Base-by-base conservation (phyloP, 2,113 vertebrate species). In the Actenoides hombroni region DNA sequence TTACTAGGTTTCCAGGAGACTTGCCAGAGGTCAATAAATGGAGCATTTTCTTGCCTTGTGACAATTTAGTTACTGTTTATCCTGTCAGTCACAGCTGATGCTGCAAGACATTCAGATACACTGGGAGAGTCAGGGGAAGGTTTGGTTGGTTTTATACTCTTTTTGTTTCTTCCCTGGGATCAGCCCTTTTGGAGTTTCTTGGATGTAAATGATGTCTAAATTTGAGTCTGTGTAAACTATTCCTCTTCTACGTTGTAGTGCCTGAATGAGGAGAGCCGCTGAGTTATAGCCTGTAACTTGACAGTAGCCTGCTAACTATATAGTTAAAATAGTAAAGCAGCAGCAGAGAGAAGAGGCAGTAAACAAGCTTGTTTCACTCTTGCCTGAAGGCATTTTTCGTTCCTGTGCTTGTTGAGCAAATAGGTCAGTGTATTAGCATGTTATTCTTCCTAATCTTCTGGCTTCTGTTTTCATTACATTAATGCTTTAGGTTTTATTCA, bases 31-130 rank as follows among this genome's bases (percentile, higher is more conserved):
- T 33, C 33, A 54, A 46, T 3, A 87, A 39, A 14, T 28, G 25
- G 28, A 73, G 25, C 35, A 4, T 87, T 84, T 84, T 42, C 67
- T 24, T 77, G 60, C 49, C 57, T 60, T 10, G n/a, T 88, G 86
- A 49, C 83, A 79, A 13, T 76, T 14, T 35, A 37, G 85, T 82
- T 65, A 31, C 79, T 75, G 76, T 95, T 93, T 61, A 14, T 76
- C 73, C 51, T 24, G 91, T 83, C 94, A 77, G 63, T 83, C 92
- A 67, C 96, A 97, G 96, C 97, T 97, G 97, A 86, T 85, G 48
- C 40, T 56, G 8, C 1, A 5, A 28, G 25, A 53, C 70, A 21
- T 71, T 78, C 31, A 39, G 48, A 33, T 28, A 18, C 26, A 11
- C 39, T 28, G 28, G 2, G 16, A 10, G 9, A 35, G 6, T 1